phyloP scores from a whole-genome alignment of 2,888 invertebrate genomes.

The Leptura quadrifasciata region DNA sequence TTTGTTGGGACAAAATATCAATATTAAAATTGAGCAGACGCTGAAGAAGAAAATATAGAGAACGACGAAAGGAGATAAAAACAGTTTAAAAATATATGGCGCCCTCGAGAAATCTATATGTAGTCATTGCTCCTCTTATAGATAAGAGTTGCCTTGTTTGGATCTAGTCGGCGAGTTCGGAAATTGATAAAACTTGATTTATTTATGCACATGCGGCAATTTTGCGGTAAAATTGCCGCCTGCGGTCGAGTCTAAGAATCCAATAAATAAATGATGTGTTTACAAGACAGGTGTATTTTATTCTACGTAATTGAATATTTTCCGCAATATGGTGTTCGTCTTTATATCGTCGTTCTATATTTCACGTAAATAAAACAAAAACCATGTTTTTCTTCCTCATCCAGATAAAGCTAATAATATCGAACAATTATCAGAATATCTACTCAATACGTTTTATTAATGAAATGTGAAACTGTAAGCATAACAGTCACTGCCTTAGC shows the following conservation, averaged over 20 bases:
- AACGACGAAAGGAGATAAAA: slow-evolving; percentile 39
- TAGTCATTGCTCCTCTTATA: slow-evolving; percentile 57
- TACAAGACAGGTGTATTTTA: slow-evolving; percentile 44
- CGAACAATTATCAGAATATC: no score
- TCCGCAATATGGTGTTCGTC: not conserved
- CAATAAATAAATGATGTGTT: slow-evolving; percentile 45
- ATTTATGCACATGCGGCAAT: slow-evolving; percentile 54
- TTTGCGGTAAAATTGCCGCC: slow-evolving; percentile 47
- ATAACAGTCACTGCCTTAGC: no score
- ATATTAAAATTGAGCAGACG: not conserved
- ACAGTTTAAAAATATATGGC: slow-evolving; percentile 60
- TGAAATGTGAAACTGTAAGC: no score
- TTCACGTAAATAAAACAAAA: not conserved
- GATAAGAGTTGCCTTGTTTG: slow-evolving; percentile 56
- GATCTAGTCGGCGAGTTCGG: slow-evolving; percentile 43
- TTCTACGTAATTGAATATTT: slow-evolving; percentile 29
- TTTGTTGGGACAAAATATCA: not conserved
- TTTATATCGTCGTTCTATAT: slow-evolving; percentile 23
- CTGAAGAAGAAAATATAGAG: slow-evolving; percentile 14
- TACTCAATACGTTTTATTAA: no score
- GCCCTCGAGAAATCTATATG: slow-evolving; percentile 63
- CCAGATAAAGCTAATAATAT: not conserved
- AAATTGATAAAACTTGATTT: slow-evolving; percentile 60
- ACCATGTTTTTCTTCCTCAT: not conserved
- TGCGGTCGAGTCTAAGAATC: slow-evolving; percentile 38